Evolutionary conservation across 1,140 invertebrate species (phyloP).

Genomic region (Melitaea cinxia): DNA sequence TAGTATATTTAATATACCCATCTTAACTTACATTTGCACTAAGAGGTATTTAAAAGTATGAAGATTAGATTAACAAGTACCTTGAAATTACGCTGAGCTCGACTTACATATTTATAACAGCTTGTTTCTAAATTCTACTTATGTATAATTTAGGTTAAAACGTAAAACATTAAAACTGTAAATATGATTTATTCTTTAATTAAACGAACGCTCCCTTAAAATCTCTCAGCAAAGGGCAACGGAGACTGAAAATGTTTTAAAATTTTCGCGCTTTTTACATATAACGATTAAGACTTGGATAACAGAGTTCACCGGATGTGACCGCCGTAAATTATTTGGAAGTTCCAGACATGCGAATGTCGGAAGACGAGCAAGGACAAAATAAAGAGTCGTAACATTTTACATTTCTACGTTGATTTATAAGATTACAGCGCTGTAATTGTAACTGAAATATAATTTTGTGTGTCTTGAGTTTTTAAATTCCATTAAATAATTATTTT

Average conservation of each 20-base stretch:
- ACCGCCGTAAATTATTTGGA: conserved; percentile 29
- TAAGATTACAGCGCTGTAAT: not conserved
- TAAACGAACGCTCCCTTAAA: conserved; percentile 7
- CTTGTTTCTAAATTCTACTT: too few relatives aligned
- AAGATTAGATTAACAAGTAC: too few relatives aligned
- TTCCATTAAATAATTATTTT: too few relatives aligned
- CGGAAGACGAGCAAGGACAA: conserved; percentile 17
- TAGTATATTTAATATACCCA: too few relatives aligned
- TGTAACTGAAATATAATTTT: too few relatives aligned
- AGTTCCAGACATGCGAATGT: conserved; percentile 25
- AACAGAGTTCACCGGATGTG: conserved; percentile 21
- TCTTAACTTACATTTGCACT: too few relatives aligned
- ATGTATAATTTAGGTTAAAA: too few relatives aligned
- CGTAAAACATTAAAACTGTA: too few relatives aligned
- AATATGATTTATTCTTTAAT: not conserved
- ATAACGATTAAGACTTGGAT: conserved; percentile 24
- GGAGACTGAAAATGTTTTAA: conserved; percentile 25
- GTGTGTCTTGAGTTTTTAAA: too few relatives aligned
- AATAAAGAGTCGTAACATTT: conserved; percentile 12
- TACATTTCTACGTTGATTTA: not conserved
- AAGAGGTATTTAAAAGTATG: too few relatives aligned
- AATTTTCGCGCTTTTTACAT: conserved; percentile 18
- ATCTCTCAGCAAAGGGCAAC: conserved; percentile 3
- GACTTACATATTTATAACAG: too few relatives aligned
- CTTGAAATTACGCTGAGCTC: too few relatives aligned